These are phyloP conservation scores for Ichneumoninae sp. DNA, from an alignment of 2,888 invertebrate species.

Conservation along the genomic window DNA sequence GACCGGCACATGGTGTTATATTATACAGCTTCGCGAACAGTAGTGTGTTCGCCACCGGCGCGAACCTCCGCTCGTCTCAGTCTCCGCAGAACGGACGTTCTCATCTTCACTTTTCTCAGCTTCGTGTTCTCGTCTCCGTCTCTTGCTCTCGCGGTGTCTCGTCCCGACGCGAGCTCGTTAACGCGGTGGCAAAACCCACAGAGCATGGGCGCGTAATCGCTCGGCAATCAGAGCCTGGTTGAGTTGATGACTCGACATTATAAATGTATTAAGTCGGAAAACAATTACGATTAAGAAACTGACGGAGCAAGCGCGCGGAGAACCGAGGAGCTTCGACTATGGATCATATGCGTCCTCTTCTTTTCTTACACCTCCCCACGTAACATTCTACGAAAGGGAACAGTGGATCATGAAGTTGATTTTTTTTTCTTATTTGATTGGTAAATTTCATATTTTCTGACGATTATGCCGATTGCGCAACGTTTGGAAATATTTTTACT, in stretches of 20 bases:
- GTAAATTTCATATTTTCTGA: background rate
- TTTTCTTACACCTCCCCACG: background rate
- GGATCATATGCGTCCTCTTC: background rate
- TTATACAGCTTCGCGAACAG: slow-evolving; percentile 18
- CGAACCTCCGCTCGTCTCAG: slow-evolving; percentile 14
- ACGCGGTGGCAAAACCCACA: slow-evolving; percentile 76
- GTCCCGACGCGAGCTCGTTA: slow-evolving; percentile 73
- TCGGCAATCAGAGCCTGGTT: slow-evolving; percentile 75
- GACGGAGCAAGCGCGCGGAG: slow-evolving; percentile 48
- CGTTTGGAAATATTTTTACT: background rate
- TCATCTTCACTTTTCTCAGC: slow-evolving; percentile 47
- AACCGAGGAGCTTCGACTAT: slow-evolving; percentile 13
- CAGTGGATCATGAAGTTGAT: background rate
- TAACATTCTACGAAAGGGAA: background rate
- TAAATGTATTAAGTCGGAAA: slow-evolving; percentile 79
- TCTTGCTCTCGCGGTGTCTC: slow-evolving; percentile 19
- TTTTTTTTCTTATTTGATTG: background rate
- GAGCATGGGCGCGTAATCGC: slow-evolving; percentile 73
- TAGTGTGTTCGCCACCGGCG: slow-evolving; percentile 43
- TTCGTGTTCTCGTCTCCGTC: slow-evolving; percentile 1
- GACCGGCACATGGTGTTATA: slow-evolving; percentile 8
- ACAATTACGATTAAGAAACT: slow-evolving; percentile 75
- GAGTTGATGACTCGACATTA: slow-evolving; percentile 79
- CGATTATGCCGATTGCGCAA: background rate
- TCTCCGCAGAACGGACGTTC: slow-evolving; percentile 42